These are phyloP conservation scores for Noctua comes DNA, from an alignment of 2,888 invertebrate species.

Conservation along the genomic window DNA sequence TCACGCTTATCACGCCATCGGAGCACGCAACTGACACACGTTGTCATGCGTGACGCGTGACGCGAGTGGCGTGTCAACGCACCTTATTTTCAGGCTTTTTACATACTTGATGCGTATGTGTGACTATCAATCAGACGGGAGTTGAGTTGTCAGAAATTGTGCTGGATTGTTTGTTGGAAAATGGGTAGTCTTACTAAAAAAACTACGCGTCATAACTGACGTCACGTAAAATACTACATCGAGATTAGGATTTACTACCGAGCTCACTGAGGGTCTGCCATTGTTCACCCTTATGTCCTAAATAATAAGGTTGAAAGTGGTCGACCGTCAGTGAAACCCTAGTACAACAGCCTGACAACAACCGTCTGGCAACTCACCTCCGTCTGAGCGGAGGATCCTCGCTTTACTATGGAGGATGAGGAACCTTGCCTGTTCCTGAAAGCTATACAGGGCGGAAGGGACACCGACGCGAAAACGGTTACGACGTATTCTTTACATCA, in stretches of 20 bases:
- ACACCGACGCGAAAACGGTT: too few relatives aligned
- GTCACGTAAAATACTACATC: background rate
- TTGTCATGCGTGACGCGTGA: slow-evolving; percentile 70
- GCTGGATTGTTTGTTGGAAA: slow-evolving; percentile 1
- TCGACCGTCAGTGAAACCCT: too few relatives aligned
- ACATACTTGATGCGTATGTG: slow-evolving; percentile 65
- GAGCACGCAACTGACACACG: slow-evolving; percentile 66
- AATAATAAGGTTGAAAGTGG: too few relatives aligned
- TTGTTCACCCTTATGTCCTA: too few relatives aligned
- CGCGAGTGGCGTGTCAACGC: slow-evolving; percentile 71
- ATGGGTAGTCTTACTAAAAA: background rate
- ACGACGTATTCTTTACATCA: too few relatives aligned
- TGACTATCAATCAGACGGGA: slow-evolving; percentile 59
- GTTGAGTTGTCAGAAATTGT: slow-evolving; percentile 61
- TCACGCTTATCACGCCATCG: slow-evolving; percentile 67
- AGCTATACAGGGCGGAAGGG: too few relatives aligned
- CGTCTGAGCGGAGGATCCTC: background rate
- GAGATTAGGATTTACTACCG: background rate
- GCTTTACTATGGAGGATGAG: too few relatives aligned
- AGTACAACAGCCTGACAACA: too few relatives aligned
- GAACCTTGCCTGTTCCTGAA: too few relatives aligned
- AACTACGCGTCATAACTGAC: background rate
- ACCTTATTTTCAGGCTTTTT: slow-evolving; percentile 67
- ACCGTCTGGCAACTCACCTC: background rate
- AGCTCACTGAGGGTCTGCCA: too few relatives aligned